These are phyloP conservation scores for Ganaspis sp. DNA, from an alignment of 1,140 invertebrate species.

Conservation along the genomic window DNA sequence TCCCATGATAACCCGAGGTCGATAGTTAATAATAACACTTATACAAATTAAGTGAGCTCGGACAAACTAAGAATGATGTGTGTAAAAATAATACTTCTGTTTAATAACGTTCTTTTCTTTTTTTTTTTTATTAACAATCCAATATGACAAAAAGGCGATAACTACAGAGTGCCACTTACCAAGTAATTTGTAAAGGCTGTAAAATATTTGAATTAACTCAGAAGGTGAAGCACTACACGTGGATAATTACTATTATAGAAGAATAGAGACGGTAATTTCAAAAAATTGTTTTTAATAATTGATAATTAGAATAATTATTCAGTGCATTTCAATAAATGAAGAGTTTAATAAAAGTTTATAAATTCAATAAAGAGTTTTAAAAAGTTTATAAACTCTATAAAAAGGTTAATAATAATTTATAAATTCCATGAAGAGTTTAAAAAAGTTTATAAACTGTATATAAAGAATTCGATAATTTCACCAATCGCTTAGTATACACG, in stretches of 20 bases:
- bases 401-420: too few species aligned
- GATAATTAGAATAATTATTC: too few species aligned
- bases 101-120: neutral
- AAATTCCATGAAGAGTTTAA: too few species aligned
- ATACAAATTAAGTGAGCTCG: constrained; percentile 4
- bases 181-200: neutral
- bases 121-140: neutral
- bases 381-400: too few species aligned
- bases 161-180: neutral
- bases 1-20: neutral
- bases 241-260: neutral
- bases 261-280: neutral
- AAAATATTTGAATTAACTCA: neutral
- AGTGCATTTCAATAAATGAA: too few species aligned
- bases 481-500: too few species aligned
- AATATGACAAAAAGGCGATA: neutral
- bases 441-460: too few species aligned
- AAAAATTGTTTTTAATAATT: too few species aligned
- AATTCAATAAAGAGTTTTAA: too few species aligned
- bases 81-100: neutral
- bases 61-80: neutral
- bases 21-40: constrained; percentile 2
- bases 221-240: neutral
- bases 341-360: too few species aligned
- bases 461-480: too few species aligned